Evolutionary conservation across 2,113 vertebrate genomes (phyloP).

Genomic region (Procapra przewalskii): DNA sequence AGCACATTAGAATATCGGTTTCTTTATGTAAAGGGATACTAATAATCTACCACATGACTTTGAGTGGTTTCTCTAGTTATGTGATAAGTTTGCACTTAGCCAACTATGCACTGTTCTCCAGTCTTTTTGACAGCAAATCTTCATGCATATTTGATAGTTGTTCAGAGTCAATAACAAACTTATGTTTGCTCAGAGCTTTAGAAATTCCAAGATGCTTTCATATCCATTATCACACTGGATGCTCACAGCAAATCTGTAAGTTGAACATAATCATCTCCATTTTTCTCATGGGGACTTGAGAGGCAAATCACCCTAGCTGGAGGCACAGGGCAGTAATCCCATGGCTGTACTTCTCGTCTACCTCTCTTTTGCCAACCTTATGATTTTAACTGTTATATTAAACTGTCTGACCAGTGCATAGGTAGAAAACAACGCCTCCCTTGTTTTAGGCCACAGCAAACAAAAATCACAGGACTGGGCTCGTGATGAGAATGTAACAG

Average conservation of each 20-base stretch:
- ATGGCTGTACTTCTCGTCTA: neutral
- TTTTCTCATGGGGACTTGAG: neutral
- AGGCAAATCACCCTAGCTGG: neutral
- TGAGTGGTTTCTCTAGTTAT: neutral
- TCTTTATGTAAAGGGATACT: neutral
- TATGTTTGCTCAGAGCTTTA: neutral
- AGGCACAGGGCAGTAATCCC: neutral
- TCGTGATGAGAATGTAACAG: neutral
- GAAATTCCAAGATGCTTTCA: neutral
- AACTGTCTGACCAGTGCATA: neutral
- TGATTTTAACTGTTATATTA: neutral
- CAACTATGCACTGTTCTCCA: neutral
- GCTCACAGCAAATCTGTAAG: neutral
- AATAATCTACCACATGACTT: neutral
- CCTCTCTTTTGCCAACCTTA: neutral
- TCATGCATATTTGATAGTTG: neutral
- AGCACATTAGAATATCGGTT: neutral
- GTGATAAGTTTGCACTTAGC: neutral
- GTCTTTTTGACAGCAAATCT: neutral
- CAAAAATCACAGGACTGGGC: neutral
- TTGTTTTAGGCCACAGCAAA: neutral
- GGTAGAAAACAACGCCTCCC: neutral
- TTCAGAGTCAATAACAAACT: neutral
- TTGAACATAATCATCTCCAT: neutral
- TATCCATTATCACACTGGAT: neutral